Percentiles rank a stretch among this genome's conserved stretches.
Conservation (phyloP, 2,113 vertebrate genomes). For the Neogale vison region DNA sequence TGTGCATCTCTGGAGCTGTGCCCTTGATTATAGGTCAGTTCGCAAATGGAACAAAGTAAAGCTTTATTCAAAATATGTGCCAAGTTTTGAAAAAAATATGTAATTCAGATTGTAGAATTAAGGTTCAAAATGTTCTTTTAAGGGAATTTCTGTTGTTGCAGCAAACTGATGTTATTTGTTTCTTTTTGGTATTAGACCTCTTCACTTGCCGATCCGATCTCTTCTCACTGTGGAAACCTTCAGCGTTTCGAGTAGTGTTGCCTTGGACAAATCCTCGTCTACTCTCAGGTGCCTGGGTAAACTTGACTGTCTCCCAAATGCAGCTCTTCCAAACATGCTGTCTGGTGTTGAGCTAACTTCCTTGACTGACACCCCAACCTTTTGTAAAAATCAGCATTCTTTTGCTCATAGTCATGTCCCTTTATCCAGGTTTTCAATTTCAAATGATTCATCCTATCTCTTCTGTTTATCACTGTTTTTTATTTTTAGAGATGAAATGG, state of each 20-base stretch:
- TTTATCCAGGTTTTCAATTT: not conserved
- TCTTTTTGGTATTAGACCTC: constrained; percentile 86
- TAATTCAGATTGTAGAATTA: not conserved
- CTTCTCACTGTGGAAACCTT: constrained; percentile 96
- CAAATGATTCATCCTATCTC: not conserved
- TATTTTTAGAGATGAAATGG: constrained; percentile 11
- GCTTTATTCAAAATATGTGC: not conserved
- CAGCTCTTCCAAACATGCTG: not conserved
- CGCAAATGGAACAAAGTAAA: not conserved
- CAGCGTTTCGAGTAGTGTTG: constrained; percentile 96
- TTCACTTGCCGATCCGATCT: constrained; percentile 93
- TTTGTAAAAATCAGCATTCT: not conserved
- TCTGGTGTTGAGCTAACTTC: not conserved
- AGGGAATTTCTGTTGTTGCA: not conserved
- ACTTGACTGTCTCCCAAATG: not conserved
- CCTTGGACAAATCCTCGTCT: constrained; percentile 95
- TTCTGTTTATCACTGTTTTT: not conserved
- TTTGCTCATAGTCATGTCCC: not conserved
- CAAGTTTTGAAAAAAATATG: not conserved
- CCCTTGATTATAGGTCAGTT: constrained; percentile 94
- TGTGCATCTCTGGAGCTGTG: constrained; percentile 97
- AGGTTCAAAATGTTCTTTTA: not conserved
- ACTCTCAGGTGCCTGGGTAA: constrained; percentile 90
- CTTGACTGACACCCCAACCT: too few species aligned
- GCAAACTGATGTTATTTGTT: not conserved